Percentiles rank a stretch among this genome's conserved stretches.
Conservation (phyloP, 2,113 vertebrate genomes). For the Pteruthius melanotis region DNA sequence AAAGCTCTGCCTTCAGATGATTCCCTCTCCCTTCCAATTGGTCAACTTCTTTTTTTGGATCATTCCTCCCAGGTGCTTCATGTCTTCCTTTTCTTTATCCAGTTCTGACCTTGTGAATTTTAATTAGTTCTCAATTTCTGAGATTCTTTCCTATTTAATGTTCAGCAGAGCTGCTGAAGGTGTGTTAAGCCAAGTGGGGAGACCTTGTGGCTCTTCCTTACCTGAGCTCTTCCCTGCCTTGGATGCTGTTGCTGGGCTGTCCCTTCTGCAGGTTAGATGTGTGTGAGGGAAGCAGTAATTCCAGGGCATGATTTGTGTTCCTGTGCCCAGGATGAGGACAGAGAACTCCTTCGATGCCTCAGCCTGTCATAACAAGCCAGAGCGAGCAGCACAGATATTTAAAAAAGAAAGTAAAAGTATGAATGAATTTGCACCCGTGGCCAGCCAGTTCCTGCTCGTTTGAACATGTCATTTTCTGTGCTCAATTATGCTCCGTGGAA, state of each 20-base stretch:
- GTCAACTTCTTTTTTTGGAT: rapidly evolving
- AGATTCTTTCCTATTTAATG: background rate
- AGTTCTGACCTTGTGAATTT: background rate
- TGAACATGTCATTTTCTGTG: background rate
- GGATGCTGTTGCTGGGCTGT: background rate
- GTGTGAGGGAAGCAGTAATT: background rate
- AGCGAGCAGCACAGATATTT: background rate
- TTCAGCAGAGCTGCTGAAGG: background rate
- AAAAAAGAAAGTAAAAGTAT: background rate
- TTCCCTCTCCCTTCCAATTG: background rate
- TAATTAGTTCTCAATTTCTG: background rate
- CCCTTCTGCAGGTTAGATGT: background rate
- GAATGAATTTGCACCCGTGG: background rate
- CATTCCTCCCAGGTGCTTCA: background rate
- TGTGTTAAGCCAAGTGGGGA: background rate
- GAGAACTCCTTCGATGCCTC: background rate
- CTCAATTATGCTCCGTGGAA: background rate
- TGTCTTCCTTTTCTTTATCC: background rate
- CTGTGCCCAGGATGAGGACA: background rate
- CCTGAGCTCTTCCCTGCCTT: background rate
- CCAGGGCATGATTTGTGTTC: background rate
- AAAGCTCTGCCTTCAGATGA: background rate
- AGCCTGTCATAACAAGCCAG: background rate
- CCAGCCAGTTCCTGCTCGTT: background rate
- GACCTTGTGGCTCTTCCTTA: background rate